Evolutionary conservation across 92 coral and sea anemone genomes (phyloP).

Genomic region (Palythoa grandiflora): DNA sequence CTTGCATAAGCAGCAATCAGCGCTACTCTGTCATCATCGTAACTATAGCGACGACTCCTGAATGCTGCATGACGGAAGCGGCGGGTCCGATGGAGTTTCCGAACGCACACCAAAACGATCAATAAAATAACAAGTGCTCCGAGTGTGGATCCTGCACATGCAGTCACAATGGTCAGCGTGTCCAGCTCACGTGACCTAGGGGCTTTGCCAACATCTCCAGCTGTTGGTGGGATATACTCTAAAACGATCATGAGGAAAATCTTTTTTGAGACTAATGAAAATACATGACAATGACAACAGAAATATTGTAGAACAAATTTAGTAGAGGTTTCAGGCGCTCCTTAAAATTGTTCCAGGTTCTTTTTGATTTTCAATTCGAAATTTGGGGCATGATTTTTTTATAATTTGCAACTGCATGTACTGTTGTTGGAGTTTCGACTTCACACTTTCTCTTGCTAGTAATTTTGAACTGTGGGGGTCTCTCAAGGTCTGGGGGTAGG

Average conservation of each 20-base stretch:
- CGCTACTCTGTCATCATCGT: slow-evolving; percentile 92
- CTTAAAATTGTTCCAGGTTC: no score
- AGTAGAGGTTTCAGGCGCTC: no score
- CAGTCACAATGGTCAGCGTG: slow-evolving; percentile 94
- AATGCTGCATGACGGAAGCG: slow-evolving; percentile 73
- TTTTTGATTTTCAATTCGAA: no score
- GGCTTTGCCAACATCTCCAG: neutral
- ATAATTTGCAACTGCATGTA: no score
- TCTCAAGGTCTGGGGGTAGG: no score
- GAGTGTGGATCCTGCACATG: slow-evolving; percentile 93
- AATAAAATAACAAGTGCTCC: slow-evolving; percentile 91
- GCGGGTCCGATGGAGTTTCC: slow-evolving; percentile 91
- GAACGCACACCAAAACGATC: slow-evolving; percentile 80
- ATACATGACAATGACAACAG: neutral
- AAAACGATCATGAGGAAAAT: neutral
- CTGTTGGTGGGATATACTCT: neutral
- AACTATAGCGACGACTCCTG: slow-evolving; percentile 81
- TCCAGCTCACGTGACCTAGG: slow-evolving; percentile 63
- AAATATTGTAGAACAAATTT: neutral
- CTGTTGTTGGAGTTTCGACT: no score
- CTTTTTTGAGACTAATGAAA: neutral
- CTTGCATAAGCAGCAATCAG: slow-evolving; percentile 86
- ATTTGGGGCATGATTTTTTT: no score
- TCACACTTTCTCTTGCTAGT: no score
- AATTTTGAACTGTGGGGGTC: no score